These are phyloP conservation scores for Podilymbus podiceps DNA, from an alignment of 2,113 vertebrate genomes.

Conservation along the genomic window DNA sequence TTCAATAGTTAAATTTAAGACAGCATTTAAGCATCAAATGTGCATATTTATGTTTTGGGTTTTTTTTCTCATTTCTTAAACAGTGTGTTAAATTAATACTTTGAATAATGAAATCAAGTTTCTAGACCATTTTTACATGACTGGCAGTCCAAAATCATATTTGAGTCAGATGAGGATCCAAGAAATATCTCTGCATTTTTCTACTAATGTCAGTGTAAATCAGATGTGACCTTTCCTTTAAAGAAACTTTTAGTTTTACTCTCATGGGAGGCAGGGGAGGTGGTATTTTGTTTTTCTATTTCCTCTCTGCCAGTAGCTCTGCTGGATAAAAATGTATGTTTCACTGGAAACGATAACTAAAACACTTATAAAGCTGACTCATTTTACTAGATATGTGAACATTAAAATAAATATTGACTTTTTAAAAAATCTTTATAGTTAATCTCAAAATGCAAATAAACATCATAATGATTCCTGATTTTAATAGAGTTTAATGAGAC, in stretches of 20 bases:
- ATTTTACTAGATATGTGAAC: not conserved
- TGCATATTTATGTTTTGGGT: not conserved
- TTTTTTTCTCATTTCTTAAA: not conserved
- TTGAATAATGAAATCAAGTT: not conserved
- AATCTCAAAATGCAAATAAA: conserved; percentile 7
- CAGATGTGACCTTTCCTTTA: not conserved
- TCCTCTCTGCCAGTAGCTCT: not conserved
- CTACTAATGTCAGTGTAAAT: not conserved
- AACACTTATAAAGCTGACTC: not conserved
- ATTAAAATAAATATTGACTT: not conserved
- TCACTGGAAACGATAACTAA: not conserved
- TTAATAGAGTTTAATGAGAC: not conserved
- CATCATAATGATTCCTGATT: not conserved
- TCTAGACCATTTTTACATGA: not conserved
- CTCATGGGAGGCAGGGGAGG: not conserved
- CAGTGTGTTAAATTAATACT: not conserved
- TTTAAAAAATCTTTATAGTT: not conserved
- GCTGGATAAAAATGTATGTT: not conserved
- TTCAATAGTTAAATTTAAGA: not conserved
- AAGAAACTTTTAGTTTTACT: not conserved
- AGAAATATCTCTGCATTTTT: not conserved
- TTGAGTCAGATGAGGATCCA: not conserved
- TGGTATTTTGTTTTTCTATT: not conserved
- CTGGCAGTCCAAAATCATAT: not conserved
- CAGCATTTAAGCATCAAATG: not conserved